Percentiles rank a stretch among this genome's conserved stretches.
Conservation (phyloP, 2,888 invertebrate genomes). For the Amphipyra tragopoginis region DNA sequence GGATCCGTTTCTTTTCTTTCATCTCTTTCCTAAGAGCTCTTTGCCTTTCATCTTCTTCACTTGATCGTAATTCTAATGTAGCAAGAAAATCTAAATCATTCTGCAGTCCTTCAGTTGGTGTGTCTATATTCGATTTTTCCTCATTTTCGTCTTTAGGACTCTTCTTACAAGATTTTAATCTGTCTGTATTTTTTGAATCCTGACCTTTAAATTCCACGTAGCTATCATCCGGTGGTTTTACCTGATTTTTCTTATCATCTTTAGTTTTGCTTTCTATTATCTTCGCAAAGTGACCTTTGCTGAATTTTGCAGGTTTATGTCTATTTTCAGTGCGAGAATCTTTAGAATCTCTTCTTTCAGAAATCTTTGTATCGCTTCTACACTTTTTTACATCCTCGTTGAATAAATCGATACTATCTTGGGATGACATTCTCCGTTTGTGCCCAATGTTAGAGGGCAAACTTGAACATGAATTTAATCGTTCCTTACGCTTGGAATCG, state of each 20-base stretch:
- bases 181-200: slow-evolving; percentile 67
- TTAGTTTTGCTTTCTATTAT: slow-evolving; percentile 90
- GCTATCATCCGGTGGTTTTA: slow-evolving; percentile 84
- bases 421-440: slow-evolving; percentile 94
- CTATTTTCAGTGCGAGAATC: slow-evolving; percentile 87
- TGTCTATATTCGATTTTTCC: slow-evolving; percentile 69
- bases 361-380: slow-evolving; percentile 88
- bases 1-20: slow-evolving; percentile 89
- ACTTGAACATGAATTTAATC: slow-evolving; percentile 90
- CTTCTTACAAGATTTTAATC: slow-evolving; percentile 71
- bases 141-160: slow-evolving; percentile 70
- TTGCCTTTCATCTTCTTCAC: slow-evolving; percentile 90
- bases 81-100: slow-evolving; percentile 90
- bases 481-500: slow-evolving; percentile 90
- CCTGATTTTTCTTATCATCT: slow-evolving; percentile 90
- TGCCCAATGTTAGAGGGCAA: slow-evolving; percentile 91
- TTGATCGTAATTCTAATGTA: slow-evolving; percentile 89
- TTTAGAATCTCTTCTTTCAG: slow-evolving; percentile 93
- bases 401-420: slow-evolving; percentile 91
- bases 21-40: slow-evolving; percentile 88
- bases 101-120: slow-evolving; percentile 75
- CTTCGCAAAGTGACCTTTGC: slow-evolving; percentile 90
- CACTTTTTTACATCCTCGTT: slow-evolving; percentile 91
- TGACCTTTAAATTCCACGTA: slow-evolving; percentile 78
- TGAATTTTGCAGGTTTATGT: slow-evolving; percentile 89